Evolutionary conservation across 2,888 invertebrate species (phyloP).

Genomic region (Brachypterus glaber): DNA sequence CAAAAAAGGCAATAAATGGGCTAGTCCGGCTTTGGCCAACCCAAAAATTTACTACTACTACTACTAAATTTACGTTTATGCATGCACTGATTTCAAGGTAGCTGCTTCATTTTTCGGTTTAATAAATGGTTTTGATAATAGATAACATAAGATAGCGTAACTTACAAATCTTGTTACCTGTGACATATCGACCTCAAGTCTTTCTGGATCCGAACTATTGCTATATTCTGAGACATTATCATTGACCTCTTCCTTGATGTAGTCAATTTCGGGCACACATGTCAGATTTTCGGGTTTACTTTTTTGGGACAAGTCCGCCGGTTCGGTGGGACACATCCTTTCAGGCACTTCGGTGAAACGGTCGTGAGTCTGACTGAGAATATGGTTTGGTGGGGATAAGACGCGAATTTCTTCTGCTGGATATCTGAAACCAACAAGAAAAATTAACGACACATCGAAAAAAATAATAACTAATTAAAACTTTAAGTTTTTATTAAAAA

Average conservation of each 20-base stretch:
- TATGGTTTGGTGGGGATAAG: too few species aligned
- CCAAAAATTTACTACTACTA: too few species aligned
- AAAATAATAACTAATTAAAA: too few species aligned
- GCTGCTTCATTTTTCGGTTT: not conserved
- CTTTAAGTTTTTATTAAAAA: too few species aligned
- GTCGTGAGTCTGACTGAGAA: too few species aligned
- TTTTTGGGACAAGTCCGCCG: constrained; percentile 38
- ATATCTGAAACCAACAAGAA: too few species aligned
- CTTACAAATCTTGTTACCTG: constrained; percentile 39
- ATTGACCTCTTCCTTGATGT: constrained; percentile 35
- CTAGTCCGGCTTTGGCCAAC: too few species aligned
- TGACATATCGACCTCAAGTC: constrained; percentile 62
- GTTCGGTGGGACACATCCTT: constrained; percentile 28
- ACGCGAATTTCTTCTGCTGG: too few species aligned
- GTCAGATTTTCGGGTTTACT: constrained; percentile 36
- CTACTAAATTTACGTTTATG: too few species aligned
- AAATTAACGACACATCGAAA: too few species aligned
- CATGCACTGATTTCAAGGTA: not conserved
- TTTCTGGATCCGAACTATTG: constrained; percentile 64
- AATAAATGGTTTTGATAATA: not conserved
- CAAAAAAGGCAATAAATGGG: too few species aligned
- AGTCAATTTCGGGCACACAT: constrained; percentile 38
- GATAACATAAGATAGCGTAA: not conserved
- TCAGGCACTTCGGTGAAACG: too few species aligned
- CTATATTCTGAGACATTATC: constrained; percentile 46